Base-by-base conservation (phyloP, 2,113 vertebrate species). In the Etheostoma cragini region DNA sequence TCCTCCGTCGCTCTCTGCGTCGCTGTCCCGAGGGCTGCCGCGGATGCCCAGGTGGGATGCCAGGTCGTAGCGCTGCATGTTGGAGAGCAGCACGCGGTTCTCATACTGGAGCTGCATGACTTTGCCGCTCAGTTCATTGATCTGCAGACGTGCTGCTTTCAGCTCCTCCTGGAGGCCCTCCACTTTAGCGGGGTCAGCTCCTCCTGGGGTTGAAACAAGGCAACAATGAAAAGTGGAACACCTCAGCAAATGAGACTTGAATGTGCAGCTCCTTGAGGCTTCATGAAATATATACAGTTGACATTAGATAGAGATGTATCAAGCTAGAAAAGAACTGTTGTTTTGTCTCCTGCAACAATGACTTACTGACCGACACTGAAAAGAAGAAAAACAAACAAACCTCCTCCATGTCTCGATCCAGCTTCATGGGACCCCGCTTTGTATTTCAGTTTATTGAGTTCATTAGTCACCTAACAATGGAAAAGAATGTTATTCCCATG, bases 81-180 rank as follows among this genome's bases (percentile, higher is more conserved):
- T 99, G 90, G 98, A 99, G 93, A 99, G 97, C 16, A 99, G 92
- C 77, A 99, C 97, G 1, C 97, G 96, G 93, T 99, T 99, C 94
- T 99, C 98, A 1, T 99, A 99, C 93, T 99, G 98, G 49, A 99
- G 96, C 87, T 99, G 98, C 97, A 99, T 98, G 74, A 99, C 98
- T 92, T 99, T 99, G 67, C 98, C 98, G 1, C 98, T 99, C 90
- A 99, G 94, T 85, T 99, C 98, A 1, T 99, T 99, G 92, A 99
- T 97, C 91, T 99, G 98, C 91, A 98, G 94, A 33, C 98, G 96
- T 0, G 98, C 97, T 0, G 96, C 96, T 92, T 99, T 99, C 17
- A 99, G 95, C 91, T 99, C 98, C 89, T 99, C 98, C 91, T 98
- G 98, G 35, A 99, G 92, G 0, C 94, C 96, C 89, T 99, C 98